Evolutionary conservation across 2,888 invertebrate genomes (phyloP).

Genomic region (Pegoplata infirma): DNA sequence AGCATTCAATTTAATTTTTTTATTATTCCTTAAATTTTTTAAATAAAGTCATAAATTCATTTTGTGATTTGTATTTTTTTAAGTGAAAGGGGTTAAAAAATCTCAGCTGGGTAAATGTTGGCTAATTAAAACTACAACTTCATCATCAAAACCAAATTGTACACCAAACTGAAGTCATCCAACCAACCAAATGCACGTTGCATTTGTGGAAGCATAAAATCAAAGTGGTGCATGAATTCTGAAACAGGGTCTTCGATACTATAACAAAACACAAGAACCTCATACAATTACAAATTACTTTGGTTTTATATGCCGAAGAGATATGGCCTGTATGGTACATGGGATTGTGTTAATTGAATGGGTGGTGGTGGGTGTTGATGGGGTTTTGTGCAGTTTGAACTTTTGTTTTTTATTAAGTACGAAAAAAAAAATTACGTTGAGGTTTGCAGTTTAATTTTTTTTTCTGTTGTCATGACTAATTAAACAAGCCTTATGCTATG

Average conservation of each 20-base stretch:
- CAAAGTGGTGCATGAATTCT: constrained; percentile 8
- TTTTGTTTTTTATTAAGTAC: not conserved
- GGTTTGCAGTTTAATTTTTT: not conserved
- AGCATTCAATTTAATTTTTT: not conserved
- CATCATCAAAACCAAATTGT: constrained; percentile 13
- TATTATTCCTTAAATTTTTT: not conserved
- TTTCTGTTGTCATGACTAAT: constrained; percentile 42
- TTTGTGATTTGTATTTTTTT: constrained; percentile 4
- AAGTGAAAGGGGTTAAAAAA: constrained; percentile 3
- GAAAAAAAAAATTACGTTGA: not conserved
- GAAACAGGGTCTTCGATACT: constrained; percentile 39
- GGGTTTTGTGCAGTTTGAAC: not conserved
- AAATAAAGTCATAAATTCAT: constrained; percentile 8
- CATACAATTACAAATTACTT: constrained; percentile 26
- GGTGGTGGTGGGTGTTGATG: constrained; percentile 46
- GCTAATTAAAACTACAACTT: constrained; percentile 57
- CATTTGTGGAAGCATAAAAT: constrained; percentile 7
- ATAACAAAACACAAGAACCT: constrained; percentile 14
- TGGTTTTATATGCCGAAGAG: constrained; percentile 14
- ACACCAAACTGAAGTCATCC: not conserved
- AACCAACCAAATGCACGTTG: constrained; percentile 6
- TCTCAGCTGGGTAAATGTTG: constrained; percentile 56
- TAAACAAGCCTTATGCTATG: constrained; percentile 32
- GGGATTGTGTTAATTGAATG: constrained; percentile 34
- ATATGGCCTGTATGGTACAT: not conserved